Evolutionary conservation across 1,140 invertebrate genomes (phyloP).

Genomic region (Heliconius congener): DNA sequence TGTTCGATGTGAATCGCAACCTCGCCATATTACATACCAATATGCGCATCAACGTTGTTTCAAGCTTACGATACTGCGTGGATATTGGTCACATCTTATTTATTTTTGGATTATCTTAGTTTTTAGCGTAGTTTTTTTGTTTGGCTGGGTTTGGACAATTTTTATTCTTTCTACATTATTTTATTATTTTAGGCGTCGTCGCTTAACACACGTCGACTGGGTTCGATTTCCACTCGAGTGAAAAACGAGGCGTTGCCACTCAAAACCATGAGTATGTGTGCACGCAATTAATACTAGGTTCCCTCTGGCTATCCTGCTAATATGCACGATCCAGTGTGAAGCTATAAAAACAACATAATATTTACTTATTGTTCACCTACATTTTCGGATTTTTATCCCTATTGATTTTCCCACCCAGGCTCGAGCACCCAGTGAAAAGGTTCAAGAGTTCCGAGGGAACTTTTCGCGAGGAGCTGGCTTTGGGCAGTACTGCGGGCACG

Average conservation of each 20-base stretch:
- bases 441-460: constrained; percentile 84
- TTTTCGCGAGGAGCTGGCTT: constrained; percentile 63
- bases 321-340: too few relatives aligned
- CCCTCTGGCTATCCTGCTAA: too few relatives aligned
- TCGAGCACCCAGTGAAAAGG: constrained; percentile 93
- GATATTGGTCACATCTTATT: constrained; percentile 53
- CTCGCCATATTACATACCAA: constrained; percentile 59
- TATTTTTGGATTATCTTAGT: not conserved
- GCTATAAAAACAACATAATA: too few relatives aligned
- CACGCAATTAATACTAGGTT: too few relatives aligned
- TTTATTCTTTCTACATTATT: too few relatives aligned
- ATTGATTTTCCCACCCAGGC: constrained; percentile 73
- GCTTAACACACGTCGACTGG: too few relatives aligned
- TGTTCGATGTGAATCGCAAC: constrained; percentile 49
- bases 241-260: too few relatives aligned
- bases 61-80: constrained; percentile 54
- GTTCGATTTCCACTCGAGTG: too few relatives aligned
- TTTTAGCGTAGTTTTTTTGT: not conserved
- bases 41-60: constrained; percentile 51
- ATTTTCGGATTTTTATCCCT: not conserved
- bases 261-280: too few relatives aligned
- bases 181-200: too few relatives aligned
- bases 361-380: too few relatives aligned
- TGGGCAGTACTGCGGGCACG: constrained; percentile 49
- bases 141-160: too few relatives aligned